Percentiles rank a stretch among this genome's conserved stretches.
These are phyloP conservation scores for Pocillopora meandrina DNA, from an alignment of 92 coral and sea anemone genomes.

Conservation along the genomic window DNA sequence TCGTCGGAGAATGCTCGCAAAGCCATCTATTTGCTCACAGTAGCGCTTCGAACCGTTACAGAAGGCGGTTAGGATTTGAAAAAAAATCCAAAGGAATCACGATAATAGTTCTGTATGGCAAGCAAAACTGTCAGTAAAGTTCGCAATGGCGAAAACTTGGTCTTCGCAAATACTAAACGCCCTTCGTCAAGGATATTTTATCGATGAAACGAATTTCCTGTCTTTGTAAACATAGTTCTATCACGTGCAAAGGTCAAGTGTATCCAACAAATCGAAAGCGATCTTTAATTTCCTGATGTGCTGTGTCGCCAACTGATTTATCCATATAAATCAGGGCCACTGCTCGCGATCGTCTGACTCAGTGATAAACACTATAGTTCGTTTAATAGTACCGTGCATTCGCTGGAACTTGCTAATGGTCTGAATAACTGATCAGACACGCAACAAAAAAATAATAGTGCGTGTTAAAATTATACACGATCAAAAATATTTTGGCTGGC, in stretches of 20 bases:
- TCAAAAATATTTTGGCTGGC: background rate
- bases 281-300: background rate
- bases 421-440: background rate
- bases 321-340: background rate
- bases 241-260: background rate
- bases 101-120: background rate
- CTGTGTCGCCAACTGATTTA: background rate
- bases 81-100: background rate
- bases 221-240: background rate
- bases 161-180: background rate
- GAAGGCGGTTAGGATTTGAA: background rate
- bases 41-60: background rate
- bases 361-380: background rate
- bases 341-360: background rate
- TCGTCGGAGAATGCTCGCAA: conserved; percentile 6
- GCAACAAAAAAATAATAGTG: conserved; percentile 2
- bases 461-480: background rate
- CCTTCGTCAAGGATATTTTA: background rate
- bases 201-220: background rate
- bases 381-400: background rate
- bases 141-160: background rate
- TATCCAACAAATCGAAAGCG: conserved; percentile 1
- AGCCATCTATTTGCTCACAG: background rate
- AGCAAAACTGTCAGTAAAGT: background rate
- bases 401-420: background rate